phyloP scores from a whole-genome alignment of 2,797 vertebrate species.

The Chelidonichthys spinosus region DNA sequence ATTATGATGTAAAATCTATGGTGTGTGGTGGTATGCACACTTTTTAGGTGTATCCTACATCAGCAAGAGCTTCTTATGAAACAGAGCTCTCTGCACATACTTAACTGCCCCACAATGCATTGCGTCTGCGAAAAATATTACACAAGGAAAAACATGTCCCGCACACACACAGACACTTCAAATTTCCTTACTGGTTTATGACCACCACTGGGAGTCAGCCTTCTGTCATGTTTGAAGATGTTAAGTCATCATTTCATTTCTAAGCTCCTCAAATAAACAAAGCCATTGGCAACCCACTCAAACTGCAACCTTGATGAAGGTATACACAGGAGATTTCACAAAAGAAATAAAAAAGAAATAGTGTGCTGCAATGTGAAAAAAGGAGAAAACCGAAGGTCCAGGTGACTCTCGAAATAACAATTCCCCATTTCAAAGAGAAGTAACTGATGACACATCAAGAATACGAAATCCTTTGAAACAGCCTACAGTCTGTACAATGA shows the following conservation, averaged over 20 bases:
- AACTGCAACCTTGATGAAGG: constrained; percentile 42
- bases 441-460: constrained; percentile 45
- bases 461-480: constrained; percentile 34
- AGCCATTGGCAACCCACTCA: constrained; percentile 9
- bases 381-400: constrained; percentile 1
- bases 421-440: constrained; percentile 28
- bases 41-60: not conserved
- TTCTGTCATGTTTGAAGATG: not conserved
- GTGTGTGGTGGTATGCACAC: no score
- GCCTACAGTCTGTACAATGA: constrained; percentile 10
- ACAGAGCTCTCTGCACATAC: not conserved
- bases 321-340: constrained; percentile 14
- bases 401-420: constrained; percentile 22
- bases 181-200: not conserved
- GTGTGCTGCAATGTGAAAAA: constrained; percentile 6
- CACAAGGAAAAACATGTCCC: not conserved
- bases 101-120: constrained; percentile 1
- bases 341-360: constrained; percentile 33
- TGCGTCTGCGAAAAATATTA: not conserved
- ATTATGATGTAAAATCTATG: not conserved
- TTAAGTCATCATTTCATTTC: constrained; percentile 11
- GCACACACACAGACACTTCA: not conserved
- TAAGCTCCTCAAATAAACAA: constrained; percentile 34
- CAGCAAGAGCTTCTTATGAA: not conserved
- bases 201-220: constrained; percentile 6